Evolutionary conservation across 2,888 invertebrate genomes (phyloP).

Genomic region (Drosophila robusta): DNA sequence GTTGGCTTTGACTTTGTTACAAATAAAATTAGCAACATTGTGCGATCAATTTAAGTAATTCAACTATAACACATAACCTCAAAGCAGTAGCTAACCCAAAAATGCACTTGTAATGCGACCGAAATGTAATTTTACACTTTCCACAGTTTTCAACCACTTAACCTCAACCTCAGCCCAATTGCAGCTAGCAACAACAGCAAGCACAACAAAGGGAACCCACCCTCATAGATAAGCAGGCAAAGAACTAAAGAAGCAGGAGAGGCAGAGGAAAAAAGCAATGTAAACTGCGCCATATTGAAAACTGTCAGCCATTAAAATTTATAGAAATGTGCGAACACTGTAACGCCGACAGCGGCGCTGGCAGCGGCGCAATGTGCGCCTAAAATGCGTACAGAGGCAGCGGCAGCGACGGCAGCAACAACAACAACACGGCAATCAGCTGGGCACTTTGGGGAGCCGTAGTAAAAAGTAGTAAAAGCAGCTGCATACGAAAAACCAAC

Average conservation of each 20-base stretch:
- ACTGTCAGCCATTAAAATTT: constrained; percentile 72
- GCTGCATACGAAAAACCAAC: constrained; percentile 41
- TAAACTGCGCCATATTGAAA: constrained; percentile 72
- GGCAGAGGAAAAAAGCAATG: constrained; percentile 44
- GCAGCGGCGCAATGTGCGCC: constrained; percentile 38
- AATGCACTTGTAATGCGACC: constrained; percentile 1
- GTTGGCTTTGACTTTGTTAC: background rate
- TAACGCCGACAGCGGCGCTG: constrained; percentile 28
- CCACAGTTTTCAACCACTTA: constrained; percentile 38
- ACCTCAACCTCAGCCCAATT: constrained; percentile 34
- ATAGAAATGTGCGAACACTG: constrained; percentile 59
- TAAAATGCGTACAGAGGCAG: constrained; percentile 55
- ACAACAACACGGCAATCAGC: constrained; percentile 45
- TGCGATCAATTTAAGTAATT: background rate
- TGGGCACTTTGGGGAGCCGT: constrained; percentile 50
- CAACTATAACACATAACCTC: constrained; percentile 6
- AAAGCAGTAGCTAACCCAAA: background rate
- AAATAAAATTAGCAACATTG: background rate
- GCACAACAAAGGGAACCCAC: constrained; percentile 26
- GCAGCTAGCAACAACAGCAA: constrained; percentile 12
- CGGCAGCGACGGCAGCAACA: constrained; percentile 3
- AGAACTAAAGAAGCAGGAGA: constrained; percentile 14
- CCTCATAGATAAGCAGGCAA: constrained; percentile 44
- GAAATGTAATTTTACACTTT: constrained; percentile 19
- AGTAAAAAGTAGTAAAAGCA: constrained; percentile 67